phyloP scores from a whole-genome alignment of 2,888 invertebrate genomes.

The Desoria tigrina region DNA sequence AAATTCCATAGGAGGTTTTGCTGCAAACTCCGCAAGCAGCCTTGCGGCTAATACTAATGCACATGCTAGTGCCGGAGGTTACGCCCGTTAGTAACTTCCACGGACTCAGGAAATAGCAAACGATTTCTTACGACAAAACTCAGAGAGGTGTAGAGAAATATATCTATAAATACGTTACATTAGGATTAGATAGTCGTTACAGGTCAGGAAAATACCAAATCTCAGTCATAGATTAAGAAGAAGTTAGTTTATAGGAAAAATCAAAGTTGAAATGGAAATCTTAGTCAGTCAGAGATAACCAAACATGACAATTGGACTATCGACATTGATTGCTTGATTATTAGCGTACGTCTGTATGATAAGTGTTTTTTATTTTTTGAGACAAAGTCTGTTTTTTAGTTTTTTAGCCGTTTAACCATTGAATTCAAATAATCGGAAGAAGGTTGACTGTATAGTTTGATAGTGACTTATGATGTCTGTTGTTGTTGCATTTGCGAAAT shows the following conservation, averaged over 20 bases:
- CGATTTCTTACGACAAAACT: conserved; percentile 13
- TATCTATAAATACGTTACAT: conserved; percentile 5
- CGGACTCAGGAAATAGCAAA: neutral
- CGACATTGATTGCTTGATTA: neutral
- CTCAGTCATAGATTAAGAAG: conserved; percentile 3
- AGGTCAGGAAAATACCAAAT: neutral
- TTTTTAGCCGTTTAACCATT: neutral
- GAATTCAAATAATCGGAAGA: too few species aligned
- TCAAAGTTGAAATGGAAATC: conserved; percentile 7
- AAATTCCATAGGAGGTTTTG: conserved; percentile 53
- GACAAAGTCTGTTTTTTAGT: conserved; percentile 1
- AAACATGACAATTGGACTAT: conserved; percentile 3
- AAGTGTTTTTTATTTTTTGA: neutral
- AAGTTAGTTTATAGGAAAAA: neutral
- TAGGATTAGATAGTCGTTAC: neutral
- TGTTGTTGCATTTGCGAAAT: too few species aligned
- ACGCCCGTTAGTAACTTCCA: conserved; percentile 24
- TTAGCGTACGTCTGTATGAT: neutral
- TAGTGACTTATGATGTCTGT: too few species aligned
- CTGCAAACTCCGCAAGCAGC: conserved; percentile 51
- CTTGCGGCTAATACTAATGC: conserved; percentile 34
- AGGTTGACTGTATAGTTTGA: too few species aligned
- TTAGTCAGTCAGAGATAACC: conserved; percentile 6
- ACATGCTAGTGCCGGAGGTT: conserved; percentile 42
- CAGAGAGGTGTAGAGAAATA: conserved; percentile 20